Conservation (phyloP, 2,797 vertebrate genomes). For the Melanotaenia pygmaea region DNA sequence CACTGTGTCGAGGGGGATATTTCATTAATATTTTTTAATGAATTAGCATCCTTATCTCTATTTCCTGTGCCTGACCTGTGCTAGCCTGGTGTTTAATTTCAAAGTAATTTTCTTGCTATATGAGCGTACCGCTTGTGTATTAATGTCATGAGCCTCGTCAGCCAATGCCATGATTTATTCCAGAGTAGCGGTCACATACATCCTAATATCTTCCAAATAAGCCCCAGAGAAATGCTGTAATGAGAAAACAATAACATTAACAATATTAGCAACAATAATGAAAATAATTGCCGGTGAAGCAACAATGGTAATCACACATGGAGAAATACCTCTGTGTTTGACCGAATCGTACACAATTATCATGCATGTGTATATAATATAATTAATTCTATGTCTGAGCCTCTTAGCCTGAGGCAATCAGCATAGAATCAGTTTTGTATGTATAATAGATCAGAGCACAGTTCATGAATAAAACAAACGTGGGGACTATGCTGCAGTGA, state of each 20-base stretch:
- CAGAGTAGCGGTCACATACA: slow-evolving; percentile 71
- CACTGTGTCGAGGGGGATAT: slow-evolving; percentile 69
- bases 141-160: slow-evolving; percentile 81
- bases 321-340: slow-evolving; percentile 92
- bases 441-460: slow-evolving; percentile 99
- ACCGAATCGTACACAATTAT: slow-evolving; percentile 98
- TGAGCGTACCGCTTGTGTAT: slow-evolving; percentile 76
- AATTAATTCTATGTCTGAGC: slow-evolving; percentile 99
- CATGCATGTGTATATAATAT: slow-evolving; percentile 99
- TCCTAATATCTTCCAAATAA: slow-evolving; percentile 75
- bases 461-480: slow-evolving; percentile 99
- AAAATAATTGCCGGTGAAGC: slow-evolving; percentile 79
- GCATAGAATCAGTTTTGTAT: slow-evolving; percentile 99
- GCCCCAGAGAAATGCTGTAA: slow-evolving; percentile 75
- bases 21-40: slow-evolving; percentile 87
- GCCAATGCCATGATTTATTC: slow-evolving; percentile 73
- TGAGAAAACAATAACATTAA: slow-evolving; percentile 82
- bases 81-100: slow-evolving; percentile 83
- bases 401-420: slow-evolving; percentile 90
- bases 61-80: slow-evolving; percentile 78
- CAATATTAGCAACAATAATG: slow-evolving; percentile 81
- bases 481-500: slow-evolving; percentile 93
- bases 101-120: slow-evolving; percentile 83
- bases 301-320: slow-evolving; percentile 84
- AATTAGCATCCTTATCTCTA: slow-evolving; percentile 82